Conservation (phyloP, 2,113 vertebrate genomes). For the Pipa parva region DNA sequence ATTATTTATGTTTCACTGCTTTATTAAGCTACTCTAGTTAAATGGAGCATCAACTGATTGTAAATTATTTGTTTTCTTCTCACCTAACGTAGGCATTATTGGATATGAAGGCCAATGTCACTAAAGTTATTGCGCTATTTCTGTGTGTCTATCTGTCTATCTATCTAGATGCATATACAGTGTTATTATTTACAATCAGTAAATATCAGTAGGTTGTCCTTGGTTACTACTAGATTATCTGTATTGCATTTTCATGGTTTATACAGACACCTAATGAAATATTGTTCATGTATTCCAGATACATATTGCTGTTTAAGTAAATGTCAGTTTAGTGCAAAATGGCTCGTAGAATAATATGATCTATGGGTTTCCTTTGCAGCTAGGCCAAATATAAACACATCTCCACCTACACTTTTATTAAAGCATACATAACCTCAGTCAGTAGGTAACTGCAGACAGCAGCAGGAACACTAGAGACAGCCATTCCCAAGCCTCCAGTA, state of each 20-base stretch:
- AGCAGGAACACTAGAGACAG: no score
- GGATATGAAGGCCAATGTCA: not conserved
- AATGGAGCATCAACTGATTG: not conserved
- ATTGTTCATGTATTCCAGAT: not conserved
- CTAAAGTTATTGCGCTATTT: no score
- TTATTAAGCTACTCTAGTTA: not conserved
- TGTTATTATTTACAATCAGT: no score
- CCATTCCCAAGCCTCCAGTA: no score
- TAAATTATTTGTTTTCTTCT: not conserved
- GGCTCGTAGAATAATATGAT: not conserved
- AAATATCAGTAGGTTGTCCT: no score
- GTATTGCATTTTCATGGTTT: no score
- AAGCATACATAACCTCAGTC: no score
- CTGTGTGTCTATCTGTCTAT: no score
- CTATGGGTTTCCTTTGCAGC: not conserved
- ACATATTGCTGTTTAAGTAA: not conserved
- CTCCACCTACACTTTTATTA: not conserved
- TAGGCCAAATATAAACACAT: not conserved
- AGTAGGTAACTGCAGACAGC: no score
- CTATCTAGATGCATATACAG: no score
- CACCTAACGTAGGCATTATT: constrained; percentile 1
- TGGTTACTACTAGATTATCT: no score
- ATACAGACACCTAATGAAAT: no score
- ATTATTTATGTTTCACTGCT: not conserved
- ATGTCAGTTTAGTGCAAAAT: not conserved